phyloP scores from a whole-genome alignment of 1,140 invertebrate genomes.

The Meloidogyne hapla region DNA sequence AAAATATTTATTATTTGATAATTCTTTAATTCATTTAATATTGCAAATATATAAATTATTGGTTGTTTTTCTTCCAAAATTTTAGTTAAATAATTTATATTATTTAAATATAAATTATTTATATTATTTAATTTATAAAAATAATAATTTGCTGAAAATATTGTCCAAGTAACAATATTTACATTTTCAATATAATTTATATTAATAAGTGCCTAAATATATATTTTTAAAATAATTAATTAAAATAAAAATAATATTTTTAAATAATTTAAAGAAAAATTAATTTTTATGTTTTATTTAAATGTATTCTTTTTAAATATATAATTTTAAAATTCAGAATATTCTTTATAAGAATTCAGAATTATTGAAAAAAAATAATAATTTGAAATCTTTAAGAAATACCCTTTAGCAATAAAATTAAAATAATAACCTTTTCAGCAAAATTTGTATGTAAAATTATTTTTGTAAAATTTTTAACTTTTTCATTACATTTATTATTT shows the following conservation, averaged over 20 bases:
- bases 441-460: neutral
- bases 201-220: neutral
- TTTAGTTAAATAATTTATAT: neutral
- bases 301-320: too few relatives aligned
- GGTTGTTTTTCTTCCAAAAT: neutral
- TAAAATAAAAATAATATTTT: too few relatives aligned
- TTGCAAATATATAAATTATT: neutral
- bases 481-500: neutral
- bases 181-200: neutral
- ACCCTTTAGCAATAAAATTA: neutral
- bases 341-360: too few relatives aligned
- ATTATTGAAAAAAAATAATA: too few relatives aligned
- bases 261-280: too few relatives aligned
- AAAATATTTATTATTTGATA: neutral
- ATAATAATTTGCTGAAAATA: neutral
- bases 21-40: constrained; percentile 1
- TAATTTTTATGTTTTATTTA: too few relatives aligned
- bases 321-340: too few relatives aligned
- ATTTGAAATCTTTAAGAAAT: too few relatives aligned
- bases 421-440: neutral
- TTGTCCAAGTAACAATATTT: neutral
- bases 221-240: neutral
- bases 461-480: neutral
- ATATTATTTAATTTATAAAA: constrained; percentile 2
- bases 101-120: neutral